phyloP scores from a whole-genome alignment of 2,113 vertebrate species.

The Channa argus region DNA sequence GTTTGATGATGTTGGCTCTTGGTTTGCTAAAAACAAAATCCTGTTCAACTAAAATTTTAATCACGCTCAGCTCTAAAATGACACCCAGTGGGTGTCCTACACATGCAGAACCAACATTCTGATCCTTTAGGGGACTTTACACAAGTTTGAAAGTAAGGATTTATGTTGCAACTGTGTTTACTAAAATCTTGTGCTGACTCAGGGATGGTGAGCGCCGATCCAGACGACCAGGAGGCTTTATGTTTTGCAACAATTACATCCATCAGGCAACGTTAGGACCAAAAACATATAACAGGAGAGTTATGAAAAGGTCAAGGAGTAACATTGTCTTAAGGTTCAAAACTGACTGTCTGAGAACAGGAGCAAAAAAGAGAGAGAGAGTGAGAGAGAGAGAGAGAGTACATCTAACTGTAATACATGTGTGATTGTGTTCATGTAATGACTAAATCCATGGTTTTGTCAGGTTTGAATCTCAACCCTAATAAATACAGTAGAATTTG shows the following conservation, averaged over 20 bases:
- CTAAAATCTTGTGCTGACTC: constrained; percentile 7
- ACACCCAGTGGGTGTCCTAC: background rate
- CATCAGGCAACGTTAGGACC: constrained; percentile 43
- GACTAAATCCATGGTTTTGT: background rate
- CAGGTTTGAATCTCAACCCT: too few relatives aligned
- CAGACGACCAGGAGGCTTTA: constrained; percentile 38
- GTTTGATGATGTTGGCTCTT: background rate
- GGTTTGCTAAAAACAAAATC: too few relatives aligned
- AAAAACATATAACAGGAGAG: constrained; percentile 51
- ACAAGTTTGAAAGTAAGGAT: background rate
- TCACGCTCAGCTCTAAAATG: too few relatives aligned
- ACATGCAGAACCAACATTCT: background rate
- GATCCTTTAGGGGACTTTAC: background rate
- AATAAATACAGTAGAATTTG: too few relatives aligned
- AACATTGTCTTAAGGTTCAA: constrained; percentile 50
- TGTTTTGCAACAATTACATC: constrained; percentile 48
- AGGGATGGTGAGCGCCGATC: constrained; percentile 28
- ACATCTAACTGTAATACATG: background rate
- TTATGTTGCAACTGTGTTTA: constrained; percentile 7
- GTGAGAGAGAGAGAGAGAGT: background rate
- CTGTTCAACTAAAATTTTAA: too few relatives aligned
- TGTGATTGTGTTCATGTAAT: background rate
- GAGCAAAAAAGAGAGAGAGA: constrained; percentile 25
- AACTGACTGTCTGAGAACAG: constrained; percentile 29
- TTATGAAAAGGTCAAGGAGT: constrained; percentile 71